Evolutionary conservation across 2,797 vertebrate species (phyloP).

Genomic region (Enteromius thamalakanensis): DNA sequence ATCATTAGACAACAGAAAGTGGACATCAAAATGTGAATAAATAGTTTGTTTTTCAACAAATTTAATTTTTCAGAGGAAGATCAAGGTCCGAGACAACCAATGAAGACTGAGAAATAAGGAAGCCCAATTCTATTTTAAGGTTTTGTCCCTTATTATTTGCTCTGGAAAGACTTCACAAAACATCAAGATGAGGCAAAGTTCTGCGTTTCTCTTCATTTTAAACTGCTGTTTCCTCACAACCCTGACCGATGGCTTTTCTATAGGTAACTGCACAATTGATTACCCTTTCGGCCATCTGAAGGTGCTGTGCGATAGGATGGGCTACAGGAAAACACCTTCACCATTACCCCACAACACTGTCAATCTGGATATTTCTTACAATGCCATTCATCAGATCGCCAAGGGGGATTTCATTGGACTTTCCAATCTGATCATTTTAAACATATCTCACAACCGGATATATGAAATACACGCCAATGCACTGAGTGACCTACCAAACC

Average conservation of each 20-base stretch:
- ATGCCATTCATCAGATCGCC: conserved; percentile 52
- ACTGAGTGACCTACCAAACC: conserved; percentile 27
- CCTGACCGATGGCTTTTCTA: conserved; percentile 46
- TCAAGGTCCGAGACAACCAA: not conserved
- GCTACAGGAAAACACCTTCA: conserved; percentile 43
- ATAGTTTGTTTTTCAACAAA: not conserved
- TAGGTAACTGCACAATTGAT: conserved; percentile 54
- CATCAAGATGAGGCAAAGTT: not conserved
- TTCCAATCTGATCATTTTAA: conserved; percentile 36
- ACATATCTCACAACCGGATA: conserved; percentile 56
- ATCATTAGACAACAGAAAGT: not conserved
- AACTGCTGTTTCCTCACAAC: not conserved
- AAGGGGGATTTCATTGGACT: conserved; percentile 53
- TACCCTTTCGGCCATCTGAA: conserved; percentile 28
- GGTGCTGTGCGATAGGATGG: conserved; percentile 55
- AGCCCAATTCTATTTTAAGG: not conserved
- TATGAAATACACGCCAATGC: conserved; percentile 29
- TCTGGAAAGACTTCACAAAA: not conserved
- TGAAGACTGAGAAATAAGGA: not conserved
- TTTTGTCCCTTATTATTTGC: not conserved
- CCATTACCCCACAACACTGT: conserved; percentile 44
- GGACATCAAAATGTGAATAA: not conserved
- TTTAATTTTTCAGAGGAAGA: not conserved
- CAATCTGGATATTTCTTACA: conserved; percentile 58
- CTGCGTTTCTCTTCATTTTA: not conserved